A percentile compares a stretch with the other conserved stretches of the same genome.
phyloP scores from a whole-genome alignment of 2,113 vertebrate genomes.

The Neolamprologus brichardi region DNA sequence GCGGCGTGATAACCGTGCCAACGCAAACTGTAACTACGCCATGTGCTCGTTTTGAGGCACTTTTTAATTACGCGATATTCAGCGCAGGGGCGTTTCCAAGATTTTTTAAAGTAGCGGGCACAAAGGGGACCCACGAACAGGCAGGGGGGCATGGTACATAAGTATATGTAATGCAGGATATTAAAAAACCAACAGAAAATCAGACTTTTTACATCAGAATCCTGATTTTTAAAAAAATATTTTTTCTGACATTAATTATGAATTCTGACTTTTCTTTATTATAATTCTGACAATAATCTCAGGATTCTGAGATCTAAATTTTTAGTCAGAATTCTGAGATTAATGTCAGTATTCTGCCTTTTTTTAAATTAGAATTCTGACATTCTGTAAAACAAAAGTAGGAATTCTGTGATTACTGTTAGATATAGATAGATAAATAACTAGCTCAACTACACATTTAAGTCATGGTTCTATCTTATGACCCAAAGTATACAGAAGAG shows the following conservation, averaged over 20 bases:
- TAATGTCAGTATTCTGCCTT: not conserved
- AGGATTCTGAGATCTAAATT: not conserved
- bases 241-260: fast-evolving
- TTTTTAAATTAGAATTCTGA: not conserved
- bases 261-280: not conserved
- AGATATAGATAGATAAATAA: not conserved
- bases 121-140: not conserved
- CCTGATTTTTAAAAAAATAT: fast-evolving
- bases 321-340: not conserved
- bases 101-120: not conserved
- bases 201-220: not conserved
- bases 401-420: not conserved
- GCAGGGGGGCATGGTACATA: not conserved
- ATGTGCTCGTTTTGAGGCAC: not conserved
- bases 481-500: not conserved
- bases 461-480: not conserved
- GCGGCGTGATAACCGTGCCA: not conserved
- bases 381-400: not conserved
- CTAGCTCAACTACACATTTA: not conserved
- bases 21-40: not conserved
- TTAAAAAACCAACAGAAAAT: not conserved
- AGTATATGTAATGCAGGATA: not conserved
- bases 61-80: not conserved
- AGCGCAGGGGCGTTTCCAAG: not conserved
- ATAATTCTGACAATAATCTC: not conserved